Percentiles rank a stretch among this genome's conserved stretches.
Conservation (phyloP, 2,113 vertebrate species). For the Plecotus auritus region DNA sequence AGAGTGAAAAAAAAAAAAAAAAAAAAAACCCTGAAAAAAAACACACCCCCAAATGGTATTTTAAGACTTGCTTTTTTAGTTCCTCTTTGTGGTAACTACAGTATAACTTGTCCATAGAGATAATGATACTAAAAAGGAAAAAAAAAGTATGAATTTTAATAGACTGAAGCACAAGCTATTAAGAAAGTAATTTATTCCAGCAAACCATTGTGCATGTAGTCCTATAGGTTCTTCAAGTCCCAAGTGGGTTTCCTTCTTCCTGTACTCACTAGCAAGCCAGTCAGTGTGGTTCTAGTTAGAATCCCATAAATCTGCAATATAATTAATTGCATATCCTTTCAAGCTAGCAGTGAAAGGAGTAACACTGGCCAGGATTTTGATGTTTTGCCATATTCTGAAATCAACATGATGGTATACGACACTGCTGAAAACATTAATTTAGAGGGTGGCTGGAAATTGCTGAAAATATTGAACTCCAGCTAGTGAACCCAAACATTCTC, state of each 20-base stretch:
- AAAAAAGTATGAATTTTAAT: conserved; percentile 15
- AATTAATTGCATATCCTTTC: conserved; percentile 77
- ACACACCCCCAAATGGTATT: neutral
- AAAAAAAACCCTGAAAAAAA: too few species aligned
- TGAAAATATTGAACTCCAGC: conserved; percentile 57
- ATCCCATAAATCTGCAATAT: conserved; percentile 59
- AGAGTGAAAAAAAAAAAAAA: too few species aligned
- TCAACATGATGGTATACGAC: conserved; percentile 61
- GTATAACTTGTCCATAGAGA: neutral
- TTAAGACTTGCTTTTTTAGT: neutral
- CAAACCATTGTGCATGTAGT: neutral
- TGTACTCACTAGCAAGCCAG: conserved; percentile 50
- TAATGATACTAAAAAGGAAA: neutral
- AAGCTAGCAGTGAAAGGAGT: conserved; percentile 68
- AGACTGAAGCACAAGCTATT: conserved; percentile 18
- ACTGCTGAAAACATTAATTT: conserved; percentile 75
- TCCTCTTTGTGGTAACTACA: neutral
- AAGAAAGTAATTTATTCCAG: conserved; percentile 43
- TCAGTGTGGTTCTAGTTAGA: conserved; percentile 55
- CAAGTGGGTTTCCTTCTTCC: conserved; percentile 46
- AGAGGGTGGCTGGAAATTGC: conserved; percentile 67
- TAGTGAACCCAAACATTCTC: conserved; percentile 54
- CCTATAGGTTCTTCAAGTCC: conserved; percentile 25
- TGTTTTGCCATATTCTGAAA: conserved; percentile 59
- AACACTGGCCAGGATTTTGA: conserved; percentile 67